These are phyloP conservation scores for Eupithecia abbreviata DNA, from an alignment of 2,888 invertebrate species.

Conservation along the genomic window DNA sequence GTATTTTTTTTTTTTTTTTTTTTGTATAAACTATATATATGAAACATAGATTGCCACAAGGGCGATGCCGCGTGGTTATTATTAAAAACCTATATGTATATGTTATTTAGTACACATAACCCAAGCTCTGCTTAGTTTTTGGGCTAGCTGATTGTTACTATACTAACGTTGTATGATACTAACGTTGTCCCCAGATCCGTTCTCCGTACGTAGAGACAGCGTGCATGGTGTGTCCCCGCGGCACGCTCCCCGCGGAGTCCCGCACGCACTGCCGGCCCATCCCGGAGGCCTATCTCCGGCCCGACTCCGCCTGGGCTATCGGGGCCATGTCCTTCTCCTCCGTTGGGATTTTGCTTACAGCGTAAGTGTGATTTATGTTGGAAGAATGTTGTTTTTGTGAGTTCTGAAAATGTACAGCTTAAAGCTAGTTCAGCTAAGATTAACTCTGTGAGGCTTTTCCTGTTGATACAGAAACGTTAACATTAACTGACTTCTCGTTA, in stretches of 20 bases:
- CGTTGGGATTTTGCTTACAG: conserved; percentile 91
- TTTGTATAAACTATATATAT: too few species aligned
- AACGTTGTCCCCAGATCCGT: conserved; percentile 85
- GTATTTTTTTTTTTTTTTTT: too few species aligned
- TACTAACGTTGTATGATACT: too few species aligned
- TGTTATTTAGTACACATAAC: too few species aligned
- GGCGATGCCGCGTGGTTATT: too few species aligned
- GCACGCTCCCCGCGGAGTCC: conserved; percentile 91
- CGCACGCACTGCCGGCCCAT: conserved; percentile 90
- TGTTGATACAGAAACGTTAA: too few species aligned
- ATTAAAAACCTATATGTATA: too few species aligned
- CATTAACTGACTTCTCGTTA: not conserved
- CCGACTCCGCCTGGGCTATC: conserved; percentile 95
- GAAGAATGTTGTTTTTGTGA: not conserved
- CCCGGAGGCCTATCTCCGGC: conserved; percentile 91
- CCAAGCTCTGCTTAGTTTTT: too few species aligned
- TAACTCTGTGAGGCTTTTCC: not conserved
- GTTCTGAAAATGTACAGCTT: not conserved
- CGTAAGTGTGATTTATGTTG: conserved; percentile 73
- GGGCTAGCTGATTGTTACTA: too few species aligned
- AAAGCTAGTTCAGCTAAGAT: not conserved
- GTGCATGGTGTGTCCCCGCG: conserved; percentile 92
- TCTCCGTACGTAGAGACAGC: conserved; percentile 91
- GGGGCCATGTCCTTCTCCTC: conserved; percentile 96
- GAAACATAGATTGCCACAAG: too few species aligned